Base-by-base conservation (phyloP, 2,888 invertebrate genomes). In the Ophion ventricosus region DNA sequence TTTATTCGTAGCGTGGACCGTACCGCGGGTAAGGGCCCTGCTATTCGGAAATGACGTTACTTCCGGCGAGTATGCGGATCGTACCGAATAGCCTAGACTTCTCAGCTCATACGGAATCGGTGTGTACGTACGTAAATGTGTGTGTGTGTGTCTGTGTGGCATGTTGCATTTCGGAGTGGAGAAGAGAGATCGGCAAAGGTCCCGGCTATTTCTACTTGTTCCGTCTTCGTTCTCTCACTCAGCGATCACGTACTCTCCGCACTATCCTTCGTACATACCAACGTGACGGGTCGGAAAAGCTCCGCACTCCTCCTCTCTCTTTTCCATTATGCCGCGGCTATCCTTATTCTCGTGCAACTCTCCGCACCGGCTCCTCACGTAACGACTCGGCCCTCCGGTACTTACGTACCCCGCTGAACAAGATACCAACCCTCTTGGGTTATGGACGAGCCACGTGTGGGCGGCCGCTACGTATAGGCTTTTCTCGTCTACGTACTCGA, bases 191-290 rank as follows among this genome's bases (percentile, higher is more conserved):
- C 81, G 29, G 43, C 5, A 72, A 40, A 77, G 77, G 43, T 73
- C 49, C 23, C 29, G 59, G 35, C 3, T 57, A n/a, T 76, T 70
- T 81, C 63, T 76, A 64, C 69, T 76, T 72, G 43, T 75, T 43
- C 43, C 69, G 54, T 40, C 54, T 82, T 49, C 59, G 67, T 82
- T 57, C 66, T 77, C 59, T 77, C 43, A 66, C 76, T 74, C 81
- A 73, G 72, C 72, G 70, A 82, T 82, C 82, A 82, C 82, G 82
- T 82, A 77, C 77, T 59, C 70, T 49, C 64, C 70, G 70, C 70
- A 76, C 63, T 72, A 82, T 54, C 77, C 54, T 72, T 59, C 72
- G 77, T 82, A 82, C 72, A 67, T 82, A 82, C 64, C 76, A 77
- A 77, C 82, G 74, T 63, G 80, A 74, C 59, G 73, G 26, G 49